Conservation (phyloP, 2,797 vertebrate species). For the Okamejei kenojei region DNA sequence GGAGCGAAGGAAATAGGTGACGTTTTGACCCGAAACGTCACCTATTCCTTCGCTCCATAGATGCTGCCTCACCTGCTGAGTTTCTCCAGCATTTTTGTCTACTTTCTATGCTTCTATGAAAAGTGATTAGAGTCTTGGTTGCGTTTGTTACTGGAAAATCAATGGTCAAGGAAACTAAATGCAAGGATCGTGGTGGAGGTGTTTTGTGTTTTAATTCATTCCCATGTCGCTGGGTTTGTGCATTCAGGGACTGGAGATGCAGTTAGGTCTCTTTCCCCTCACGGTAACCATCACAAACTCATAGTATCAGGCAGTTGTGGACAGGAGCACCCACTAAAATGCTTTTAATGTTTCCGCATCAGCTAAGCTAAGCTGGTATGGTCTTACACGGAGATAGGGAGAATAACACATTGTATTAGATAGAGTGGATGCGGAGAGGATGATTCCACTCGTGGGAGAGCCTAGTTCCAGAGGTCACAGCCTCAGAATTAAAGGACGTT, state of each 20-base stretch:
- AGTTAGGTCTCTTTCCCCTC: background rate
- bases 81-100: too few relatives aligned
- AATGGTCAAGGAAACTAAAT: background rate
- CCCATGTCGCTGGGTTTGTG: background rate
- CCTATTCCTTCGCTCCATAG: too few relatives aligned
- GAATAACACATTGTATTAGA: too few relatives aligned
- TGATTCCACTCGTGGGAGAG: background rate
- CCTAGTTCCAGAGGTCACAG: too few relatives aligned
- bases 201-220: background rate
- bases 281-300: background rate
- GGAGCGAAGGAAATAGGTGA: too few relatives aligned
- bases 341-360: background rate
- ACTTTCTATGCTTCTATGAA: too few relatives aligned
- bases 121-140: background rate
- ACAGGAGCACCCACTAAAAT: background rate
- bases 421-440: background rate
- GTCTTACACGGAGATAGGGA: too few relatives aligned
- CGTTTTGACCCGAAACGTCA: too few relatives aligned
- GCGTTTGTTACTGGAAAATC: background rate
- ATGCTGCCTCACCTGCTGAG: too few relatives aligned
- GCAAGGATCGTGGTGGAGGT: background rate
- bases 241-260: background rate
- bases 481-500: too few relatives aligned
- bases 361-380: conserved; percentile 21
- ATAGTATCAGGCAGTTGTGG: conserved; percentile 24